Conservation (phyloP, 2,797 vertebrate genomes). For the Nothura maculosa region DNA sequence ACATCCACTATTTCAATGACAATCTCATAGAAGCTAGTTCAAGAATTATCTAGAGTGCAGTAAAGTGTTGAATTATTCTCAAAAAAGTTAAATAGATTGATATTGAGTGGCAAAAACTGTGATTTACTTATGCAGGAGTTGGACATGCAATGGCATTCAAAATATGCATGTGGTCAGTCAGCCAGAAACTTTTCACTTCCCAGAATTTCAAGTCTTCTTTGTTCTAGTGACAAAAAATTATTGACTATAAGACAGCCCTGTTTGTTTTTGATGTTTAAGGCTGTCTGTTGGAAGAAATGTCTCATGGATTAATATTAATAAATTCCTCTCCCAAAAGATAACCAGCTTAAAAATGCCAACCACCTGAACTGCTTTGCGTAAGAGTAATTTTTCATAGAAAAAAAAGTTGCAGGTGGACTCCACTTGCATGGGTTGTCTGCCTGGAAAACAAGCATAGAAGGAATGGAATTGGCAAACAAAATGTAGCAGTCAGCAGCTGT, state of each 20-base stretch:
- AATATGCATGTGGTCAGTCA: background rate
- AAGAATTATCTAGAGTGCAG: constrained; percentile 36
- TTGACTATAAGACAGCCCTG: background rate
- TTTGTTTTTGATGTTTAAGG: constrained; percentile 15
- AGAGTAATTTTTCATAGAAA: background rate
- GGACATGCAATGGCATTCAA: background rate
- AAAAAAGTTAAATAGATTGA: background rate
- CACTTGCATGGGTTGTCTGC: background rate
- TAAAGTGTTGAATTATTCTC: background rate
- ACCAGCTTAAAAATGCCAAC: constrained; percentile 33
- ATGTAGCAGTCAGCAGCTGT: background rate
- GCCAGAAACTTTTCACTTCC: constrained; percentile 19
- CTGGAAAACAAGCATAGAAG: background rate
- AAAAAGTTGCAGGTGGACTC: background rate
- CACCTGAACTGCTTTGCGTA: background rate
- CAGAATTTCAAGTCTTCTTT: constrained; percentile 17
- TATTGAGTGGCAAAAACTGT: constrained; percentile 1
- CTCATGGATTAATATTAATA: constrained; percentile 5
- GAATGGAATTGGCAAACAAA: background rate
- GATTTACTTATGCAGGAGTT: constrained; percentile 6
- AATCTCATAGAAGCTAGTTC: constrained; percentile 49
- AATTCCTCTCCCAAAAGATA: constrained; percentile 2
- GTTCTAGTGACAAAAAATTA: background rate
- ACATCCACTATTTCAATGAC: constrained; percentile 53
- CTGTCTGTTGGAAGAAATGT: background rate